Evolutionary conservation across 2,113 vertebrate species (phyloP).

Genomic region (Todiramphus saurophagus): DNA sequence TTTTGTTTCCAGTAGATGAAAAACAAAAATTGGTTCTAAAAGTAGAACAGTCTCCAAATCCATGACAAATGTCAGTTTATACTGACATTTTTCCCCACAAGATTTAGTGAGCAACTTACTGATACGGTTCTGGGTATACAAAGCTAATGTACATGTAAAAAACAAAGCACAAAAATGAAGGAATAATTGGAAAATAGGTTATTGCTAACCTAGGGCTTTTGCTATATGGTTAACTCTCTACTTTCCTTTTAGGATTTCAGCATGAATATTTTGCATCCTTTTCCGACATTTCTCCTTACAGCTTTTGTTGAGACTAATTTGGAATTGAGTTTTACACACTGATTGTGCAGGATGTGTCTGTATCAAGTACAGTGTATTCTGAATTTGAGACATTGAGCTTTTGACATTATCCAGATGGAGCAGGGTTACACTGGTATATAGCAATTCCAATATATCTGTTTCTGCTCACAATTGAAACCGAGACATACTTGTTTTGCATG

Average conservation of each 20-base stretch:
- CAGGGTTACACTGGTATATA: background rate
- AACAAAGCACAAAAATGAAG: background rate
- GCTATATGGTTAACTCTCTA: background rate
- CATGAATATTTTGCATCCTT: background rate
- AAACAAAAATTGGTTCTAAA: background rate
- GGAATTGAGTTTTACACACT: accelerated
- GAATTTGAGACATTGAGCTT: background rate
- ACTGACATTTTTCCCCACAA: background rate
- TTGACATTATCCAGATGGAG: background rate
- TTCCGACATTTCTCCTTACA: background rate
- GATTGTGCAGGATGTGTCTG: background rate
- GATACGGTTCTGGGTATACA: background rate
- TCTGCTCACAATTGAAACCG: background rate
- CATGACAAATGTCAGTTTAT: constrained; percentile 11
- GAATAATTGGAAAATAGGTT: background rate
- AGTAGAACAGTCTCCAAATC: background rate
- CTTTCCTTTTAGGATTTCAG: background rate
- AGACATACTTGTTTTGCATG: background rate
- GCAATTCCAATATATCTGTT: background rate
- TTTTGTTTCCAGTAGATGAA: constrained; percentile 14
- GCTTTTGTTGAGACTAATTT: background rate
- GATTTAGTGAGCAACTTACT: background rate
- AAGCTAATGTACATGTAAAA: background rate
- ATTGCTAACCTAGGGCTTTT: constrained; percentile 1
- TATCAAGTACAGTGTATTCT: background rate